Evolutionary conservation across 2,113 vertebrate genomes (phyloP).

Genomic region (Morphnarchus princeps): DNA sequence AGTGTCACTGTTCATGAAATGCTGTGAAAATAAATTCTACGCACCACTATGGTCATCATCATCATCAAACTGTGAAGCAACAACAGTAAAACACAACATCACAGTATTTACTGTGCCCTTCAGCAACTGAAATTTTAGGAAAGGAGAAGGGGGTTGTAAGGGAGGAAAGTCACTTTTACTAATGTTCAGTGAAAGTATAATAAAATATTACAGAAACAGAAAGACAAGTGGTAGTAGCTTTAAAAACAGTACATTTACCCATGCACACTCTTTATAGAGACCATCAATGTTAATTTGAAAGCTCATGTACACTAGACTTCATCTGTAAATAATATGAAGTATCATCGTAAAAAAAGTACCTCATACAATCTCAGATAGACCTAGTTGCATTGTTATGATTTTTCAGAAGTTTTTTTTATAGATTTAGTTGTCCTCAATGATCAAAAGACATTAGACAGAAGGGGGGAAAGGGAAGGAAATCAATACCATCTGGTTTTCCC

Average conservation of each 20-base stretch:
- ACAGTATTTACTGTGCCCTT: neutral
- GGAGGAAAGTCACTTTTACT: neutral
- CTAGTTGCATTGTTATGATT: neutral
- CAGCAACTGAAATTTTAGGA: neutral
- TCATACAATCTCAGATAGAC: neutral
- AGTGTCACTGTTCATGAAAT: neutral
- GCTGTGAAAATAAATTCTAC: conserved; percentile 38
- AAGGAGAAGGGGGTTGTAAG: neutral
- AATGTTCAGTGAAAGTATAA: neutral
- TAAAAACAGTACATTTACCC: neutral
- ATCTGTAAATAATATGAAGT: neutral
- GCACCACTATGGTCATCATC: conserved; percentile 34
- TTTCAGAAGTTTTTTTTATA: neutral
- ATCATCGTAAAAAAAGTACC: neutral
- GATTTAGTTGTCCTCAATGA: neutral
- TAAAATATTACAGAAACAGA: neutral
- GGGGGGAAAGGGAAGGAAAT: neutral
- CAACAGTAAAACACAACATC: neutral
- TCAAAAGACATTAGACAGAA: neutral
- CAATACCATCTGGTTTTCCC: neutral
- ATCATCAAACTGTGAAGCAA: conserved; percentile 30
- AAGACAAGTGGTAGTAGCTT: neutral
- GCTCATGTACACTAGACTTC: neutral
- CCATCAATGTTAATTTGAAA: neutral
- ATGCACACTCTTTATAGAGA: neutral